Evolutionary conservation across 2,797 vertebrate genomes (phyloP), one percentile per base, ranked within the genome.

Genomic region (Gymnocypris eckloni): DNA sequence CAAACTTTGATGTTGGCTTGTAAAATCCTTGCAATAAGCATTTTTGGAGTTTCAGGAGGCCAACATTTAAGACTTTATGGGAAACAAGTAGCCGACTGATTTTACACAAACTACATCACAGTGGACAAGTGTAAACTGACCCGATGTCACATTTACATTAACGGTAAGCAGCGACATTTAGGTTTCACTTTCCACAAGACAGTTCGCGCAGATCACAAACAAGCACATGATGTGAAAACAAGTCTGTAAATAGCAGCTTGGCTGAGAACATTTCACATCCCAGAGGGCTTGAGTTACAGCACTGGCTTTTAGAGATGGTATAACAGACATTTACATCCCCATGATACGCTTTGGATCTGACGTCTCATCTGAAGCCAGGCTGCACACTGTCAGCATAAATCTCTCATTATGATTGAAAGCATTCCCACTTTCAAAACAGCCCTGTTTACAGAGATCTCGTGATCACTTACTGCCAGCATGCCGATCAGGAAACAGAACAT

Each of bases 171-270:
- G 48, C 1, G 15, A 33, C 16, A 54, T 33, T 80, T 67, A 1
- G 18, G 43, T 50, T 84, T 86, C 28, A 25, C 61, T 85, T 86
- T 84, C 86, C n/a, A 66, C 28, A 33, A 78, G 37, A 52, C 33
- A 20, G 75, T 37, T 84, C 6, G 15, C 73, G 41, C 79, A 67
- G 61, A 67, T 86, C 87, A 80, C 86, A 91, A 89, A 90, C 86
- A 89, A 90, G 86, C 89, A 66, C 92, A 89, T 94, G 94, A 93
- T 88, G 90, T 92, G 91, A 93, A 93, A 94, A 95, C 94, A 91
- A 88, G 87, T 92, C 93, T 92, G 89, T 66, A 95, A 96, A 95
- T 95, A 95, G 92, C 93, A 86, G 16, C 50, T 16, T 22, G 61
- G 89, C 85, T 4, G 76, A 84, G 77, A 89, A 89, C 86, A 79